Base-by-base conservation (phyloP, 2,113 vertebrate genomes). In the Myiagra hebetior region DNA sequence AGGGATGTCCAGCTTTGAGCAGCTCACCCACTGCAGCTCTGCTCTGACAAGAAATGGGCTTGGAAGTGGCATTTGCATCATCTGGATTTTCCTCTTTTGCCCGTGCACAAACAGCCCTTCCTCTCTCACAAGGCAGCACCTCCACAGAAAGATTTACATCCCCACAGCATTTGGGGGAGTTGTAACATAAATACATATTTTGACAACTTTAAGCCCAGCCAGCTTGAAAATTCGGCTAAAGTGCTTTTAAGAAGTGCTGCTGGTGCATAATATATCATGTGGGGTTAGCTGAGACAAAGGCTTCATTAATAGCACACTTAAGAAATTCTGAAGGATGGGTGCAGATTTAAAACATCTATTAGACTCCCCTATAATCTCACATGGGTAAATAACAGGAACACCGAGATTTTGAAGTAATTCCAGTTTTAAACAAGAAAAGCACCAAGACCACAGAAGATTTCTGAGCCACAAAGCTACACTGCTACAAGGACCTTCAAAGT, bases 161-260 rank as follows among this genome's bases (percentile, higher is more conserved):
- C 59, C n/a, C n/a, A 55, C 21, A 62, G 30, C 52, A 33, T 91
- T 49, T 47, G 46, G 56, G 64, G 35, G 47, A 88, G 35, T 81
- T 88, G 59, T 80, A 89, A 83, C 46, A 81, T 44, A 84, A 92
- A 95, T 90, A 88, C 7, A 0, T 72, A 80, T 74, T 95, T 92
- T 78, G 92, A 93, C 88, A 95, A 72, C 76, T 86, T 86, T 95
- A 94, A 93, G 88, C 79, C 64, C 6, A 56, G 60, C 6, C 88
- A 68, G 68, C 60, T 74, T 84, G 83, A 92, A 84, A 89, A 93
- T 47, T 88, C 1, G 5, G 64, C 64, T 63, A 33, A 92, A 96
- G 83, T 93, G 95, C 90, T 89, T 95, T 89, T 81, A 91, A 68
- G 62, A 80, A 74, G 39, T 59, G n/a, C 39, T 78, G 27, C 59